Percentiles rank a stretch among this genome's conserved stretches.
phyloP scores from a whole-genome alignment of 2,888 invertebrate species.

The Temnothorax ravouxi region DNA sequence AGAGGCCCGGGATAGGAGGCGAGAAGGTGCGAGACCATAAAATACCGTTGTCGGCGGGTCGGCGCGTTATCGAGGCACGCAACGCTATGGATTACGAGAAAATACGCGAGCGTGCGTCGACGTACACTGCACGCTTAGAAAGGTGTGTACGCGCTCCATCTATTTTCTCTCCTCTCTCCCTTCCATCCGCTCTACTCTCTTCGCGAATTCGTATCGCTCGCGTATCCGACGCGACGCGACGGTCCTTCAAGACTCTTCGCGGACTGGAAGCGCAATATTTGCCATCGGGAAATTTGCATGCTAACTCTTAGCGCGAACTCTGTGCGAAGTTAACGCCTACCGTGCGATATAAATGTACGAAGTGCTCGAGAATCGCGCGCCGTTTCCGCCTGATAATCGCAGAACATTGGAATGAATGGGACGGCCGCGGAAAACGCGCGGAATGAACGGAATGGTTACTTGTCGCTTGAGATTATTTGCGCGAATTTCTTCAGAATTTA shows the following conservation, averaged over 20 bases:
- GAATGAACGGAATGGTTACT: not conserved
- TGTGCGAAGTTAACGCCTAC: slow-evolving; percentile 10
- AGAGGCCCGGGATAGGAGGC: slow-evolving; percentile 70
- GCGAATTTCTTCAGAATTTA: not conserved
- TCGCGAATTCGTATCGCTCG: slow-evolving; percentile 16
- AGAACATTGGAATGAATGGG: slow-evolving; percentile 3
- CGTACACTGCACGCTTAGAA: slow-evolving; percentile 60
- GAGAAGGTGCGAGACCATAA: slow-evolving; percentile 83
- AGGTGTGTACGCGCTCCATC: slow-evolving; percentile 48
- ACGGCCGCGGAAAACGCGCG: not conserved
- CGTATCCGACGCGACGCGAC: slow-evolving; percentile 9
- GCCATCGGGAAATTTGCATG: slow-evolving; percentile 43
- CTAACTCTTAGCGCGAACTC: slow-evolving; percentile 12
- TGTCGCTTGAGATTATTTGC: not conserved
- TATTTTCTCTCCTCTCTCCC: slow-evolving; percentile 20
- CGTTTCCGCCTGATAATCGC: slow-evolving; percentile 31
- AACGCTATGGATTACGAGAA: slow-evolving; percentile 81
- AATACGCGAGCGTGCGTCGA: slow-evolving; percentile 71
- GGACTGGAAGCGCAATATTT: slow-evolving; percentile 33
- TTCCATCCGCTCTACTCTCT: not conserved
- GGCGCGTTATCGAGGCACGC: slow-evolving; percentile 84
- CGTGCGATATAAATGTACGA: slow-evolving; percentile 16
- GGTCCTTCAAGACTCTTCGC: slow-evolving; percentile 20
- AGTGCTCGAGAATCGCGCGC: not conserved
- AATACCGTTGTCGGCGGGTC: slow-evolving; percentile 78